Evolutionary conservation across 2,113 vertebrate species (phyloP).

Genomic region (Pongo pygmaeus): DNA sequence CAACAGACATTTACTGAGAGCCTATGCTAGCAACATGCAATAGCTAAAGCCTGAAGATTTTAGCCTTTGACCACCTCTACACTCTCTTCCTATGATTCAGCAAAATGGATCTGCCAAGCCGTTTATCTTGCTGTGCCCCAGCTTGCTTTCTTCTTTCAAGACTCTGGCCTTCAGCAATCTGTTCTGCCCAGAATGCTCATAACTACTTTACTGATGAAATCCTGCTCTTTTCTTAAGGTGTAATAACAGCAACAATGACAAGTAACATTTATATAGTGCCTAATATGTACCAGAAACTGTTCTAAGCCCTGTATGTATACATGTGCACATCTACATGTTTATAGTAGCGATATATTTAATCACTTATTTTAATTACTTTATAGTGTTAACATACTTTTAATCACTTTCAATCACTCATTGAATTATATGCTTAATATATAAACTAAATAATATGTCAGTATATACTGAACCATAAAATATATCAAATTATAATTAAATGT

Average conservation of each 20-base stretch:
- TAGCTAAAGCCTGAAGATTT: background rate
- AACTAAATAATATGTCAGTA: background rate
- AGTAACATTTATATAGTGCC: background rate
- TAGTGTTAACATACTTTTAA: background rate
- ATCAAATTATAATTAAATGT: background rate
- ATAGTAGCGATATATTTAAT: background rate
- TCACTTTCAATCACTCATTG: background rate
- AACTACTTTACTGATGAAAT: background rate
- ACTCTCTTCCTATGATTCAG: background rate
- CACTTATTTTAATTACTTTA: background rate
- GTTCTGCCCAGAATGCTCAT: background rate
- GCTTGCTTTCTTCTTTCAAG: background rate
- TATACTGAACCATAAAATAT: background rate
- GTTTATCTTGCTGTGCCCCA: background rate
- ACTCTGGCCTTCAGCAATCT: background rate
- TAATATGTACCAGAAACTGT: background rate
- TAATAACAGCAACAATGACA: background rate
- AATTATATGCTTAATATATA: background rate
- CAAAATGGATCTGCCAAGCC: background rate
- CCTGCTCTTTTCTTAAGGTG: background rate
- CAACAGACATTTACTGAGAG: background rate
- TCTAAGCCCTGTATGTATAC: background rate
- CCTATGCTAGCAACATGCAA: background rate
- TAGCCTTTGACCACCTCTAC: background rate
- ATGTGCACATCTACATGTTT: background rate